Evolutionary conservation across 2,888 invertebrate species (phyloP), one percentile per base, ranked within the genome.

Genomic region (Sphaerophoria taeniata): DNA sequence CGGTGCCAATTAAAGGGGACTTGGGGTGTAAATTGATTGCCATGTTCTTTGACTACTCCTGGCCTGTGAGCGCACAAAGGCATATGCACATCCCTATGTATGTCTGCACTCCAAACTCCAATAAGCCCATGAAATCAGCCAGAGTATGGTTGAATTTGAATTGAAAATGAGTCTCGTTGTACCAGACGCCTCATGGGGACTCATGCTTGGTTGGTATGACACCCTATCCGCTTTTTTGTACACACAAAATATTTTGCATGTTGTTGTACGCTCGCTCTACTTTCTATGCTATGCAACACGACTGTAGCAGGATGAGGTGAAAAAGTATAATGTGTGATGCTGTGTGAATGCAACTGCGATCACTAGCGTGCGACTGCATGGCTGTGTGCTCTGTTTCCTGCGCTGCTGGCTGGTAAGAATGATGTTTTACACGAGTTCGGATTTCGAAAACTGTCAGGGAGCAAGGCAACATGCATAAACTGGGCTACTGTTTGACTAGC

Each of bases 1-100:
- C 86, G 86, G 70, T 86, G 86, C 86, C 86, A 86, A 86, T 86
- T 86, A 86, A 86, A 82, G 82, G 82, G 86, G 86, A 82, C 82
- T 86, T 77, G 86, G 85, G 85, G 86, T 86, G 86, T 86, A 86
- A 86, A 86, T 86, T 86, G 86, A 86, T 86, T 86, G 86, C 86
- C 86, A 86, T 86, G 86, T 86, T 86, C 74, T 71, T 77, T 67
- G 77, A 55, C 65, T 65, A 72, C 73, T 80, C 69, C 74, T 78
- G 81, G 81, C 51, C 58, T 60, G 78, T 9, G 3, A 3, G 3
- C 12, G 11, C 12, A 39, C 6, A 7, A 39, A 39, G 9, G 6
- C 6, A 12, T 9, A 6, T 43, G 24, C 2, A 24, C 49, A 39
- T 70, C 73, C 58, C 11, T 65, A 74, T 74, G 71, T 82, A 74